Conservation (phyloP, 2,888 invertebrate species). For the Hydriomena furcata region DNA sequence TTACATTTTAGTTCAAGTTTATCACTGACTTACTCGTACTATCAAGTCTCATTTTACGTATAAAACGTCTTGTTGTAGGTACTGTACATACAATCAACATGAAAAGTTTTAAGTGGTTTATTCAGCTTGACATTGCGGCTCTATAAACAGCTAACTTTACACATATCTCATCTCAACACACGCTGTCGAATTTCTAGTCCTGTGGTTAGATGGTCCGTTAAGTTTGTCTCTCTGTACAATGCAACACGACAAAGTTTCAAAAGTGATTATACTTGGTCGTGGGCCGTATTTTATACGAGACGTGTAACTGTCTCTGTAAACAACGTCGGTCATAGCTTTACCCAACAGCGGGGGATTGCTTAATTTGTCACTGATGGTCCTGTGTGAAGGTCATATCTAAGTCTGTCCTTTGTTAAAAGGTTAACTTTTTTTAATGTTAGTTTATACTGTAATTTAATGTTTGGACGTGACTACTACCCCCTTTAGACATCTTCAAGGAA, state of each 20-base stretch:
- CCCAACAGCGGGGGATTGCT: slow-evolving; percentile 26
- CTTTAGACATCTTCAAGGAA: no score
- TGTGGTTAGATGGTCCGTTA: background rate
- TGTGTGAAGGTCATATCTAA: slow-evolving; percentile 16
- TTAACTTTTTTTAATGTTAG: background rate
- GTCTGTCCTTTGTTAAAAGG: background rate
- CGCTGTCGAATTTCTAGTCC: background rate
- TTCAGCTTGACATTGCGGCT: no score
- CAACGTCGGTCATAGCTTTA: slow-evolving; percentile 24
- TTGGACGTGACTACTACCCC: no score
- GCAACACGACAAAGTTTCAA: slow-evolving; percentile 33
- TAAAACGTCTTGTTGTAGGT: no score
- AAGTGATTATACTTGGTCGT: slow-evolving; percentile 23
- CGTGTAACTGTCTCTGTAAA: slow-evolving; percentile 27
- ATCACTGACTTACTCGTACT: background rate
- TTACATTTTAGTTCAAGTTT: background rate
- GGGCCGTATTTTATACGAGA: slow-evolving; percentile 29
- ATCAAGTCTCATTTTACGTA: no score
- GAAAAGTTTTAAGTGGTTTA: no score
- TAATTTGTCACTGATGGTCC: slow-evolving; percentile 24
- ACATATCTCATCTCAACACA: no score
- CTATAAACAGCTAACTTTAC: no score
- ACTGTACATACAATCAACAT: no score
- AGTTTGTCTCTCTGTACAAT: slow-evolving; percentile 1
- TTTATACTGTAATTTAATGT: background rate